Conservation (phyloP, 2,797 vertebrate genomes). For the Hirundo rustica region DNA sequence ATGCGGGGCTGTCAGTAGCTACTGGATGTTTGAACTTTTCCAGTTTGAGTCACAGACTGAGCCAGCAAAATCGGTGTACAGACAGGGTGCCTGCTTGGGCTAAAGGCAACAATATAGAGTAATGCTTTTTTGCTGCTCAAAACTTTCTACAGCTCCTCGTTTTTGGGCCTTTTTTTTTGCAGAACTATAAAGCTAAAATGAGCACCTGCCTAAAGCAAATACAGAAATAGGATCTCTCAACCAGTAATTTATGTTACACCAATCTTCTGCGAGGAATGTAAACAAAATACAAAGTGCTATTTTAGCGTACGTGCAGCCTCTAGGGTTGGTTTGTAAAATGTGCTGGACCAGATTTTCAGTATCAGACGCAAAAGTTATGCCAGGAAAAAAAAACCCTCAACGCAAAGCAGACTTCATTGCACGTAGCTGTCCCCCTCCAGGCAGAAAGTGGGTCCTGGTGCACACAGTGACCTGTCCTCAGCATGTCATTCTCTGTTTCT, state of each 20-base stretch:
- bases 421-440: neutral
- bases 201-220: neutral
- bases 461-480: neutral
- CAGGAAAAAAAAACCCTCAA: neutral
- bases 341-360: conserved; percentile 11
- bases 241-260: neutral
- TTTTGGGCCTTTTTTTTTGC: neutral
- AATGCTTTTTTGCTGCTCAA: neutral
- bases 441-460: neutral
- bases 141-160: neutral
- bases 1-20: neutral
- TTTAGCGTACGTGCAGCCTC: conserved; percentile 29
- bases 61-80: neutral
- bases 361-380: neutral
- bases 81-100: neutral
- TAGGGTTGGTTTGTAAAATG: neutral
- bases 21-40: neutral
- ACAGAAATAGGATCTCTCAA: conserved; percentile 25
- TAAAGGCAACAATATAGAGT: neutral
- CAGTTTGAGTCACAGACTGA: neutral
- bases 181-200: neutral
- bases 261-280: conserved; percentile 6
- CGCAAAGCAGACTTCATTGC: neutral
- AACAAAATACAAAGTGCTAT: conserved; percentile 33
- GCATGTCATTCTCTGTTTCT: neutral